phyloP scores from a whole-genome alignment of 2,797 vertebrate species.

The Gambelia wislizenii region DNA sequence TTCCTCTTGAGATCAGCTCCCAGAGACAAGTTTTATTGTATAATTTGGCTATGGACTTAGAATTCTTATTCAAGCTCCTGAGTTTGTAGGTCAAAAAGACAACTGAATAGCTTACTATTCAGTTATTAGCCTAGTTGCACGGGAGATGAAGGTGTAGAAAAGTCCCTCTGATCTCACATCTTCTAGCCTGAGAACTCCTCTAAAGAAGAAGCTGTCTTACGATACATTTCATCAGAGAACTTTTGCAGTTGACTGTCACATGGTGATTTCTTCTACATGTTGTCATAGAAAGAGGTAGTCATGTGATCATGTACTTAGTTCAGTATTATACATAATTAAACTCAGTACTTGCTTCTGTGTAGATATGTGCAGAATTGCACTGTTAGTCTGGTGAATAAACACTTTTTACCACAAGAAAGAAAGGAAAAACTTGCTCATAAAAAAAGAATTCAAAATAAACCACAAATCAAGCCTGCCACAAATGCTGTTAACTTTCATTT shows the following conservation, averaged over 20 bases:
- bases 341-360: neutral
- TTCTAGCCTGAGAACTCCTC: neutral
- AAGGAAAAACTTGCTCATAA: neutral
- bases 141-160: neutral
- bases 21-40: no score
- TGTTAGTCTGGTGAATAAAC: neutral
- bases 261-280: neutral
- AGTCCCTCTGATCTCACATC: neutral
- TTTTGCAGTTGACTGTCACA: neutral
- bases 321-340: neutral
- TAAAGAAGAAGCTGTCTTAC: neutral
- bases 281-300: neutral
- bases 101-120: neutral
- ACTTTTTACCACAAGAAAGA: neutral
- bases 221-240: neutral
- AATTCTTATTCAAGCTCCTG: neutral
- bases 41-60: neutral
- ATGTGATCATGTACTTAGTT: neutral
- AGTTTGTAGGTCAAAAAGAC: neutral
- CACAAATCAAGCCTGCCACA: rapidly evolving
- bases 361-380: neutral
- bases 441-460: neutral
- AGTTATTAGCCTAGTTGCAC: neutral
- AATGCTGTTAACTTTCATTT: conserved; percentile 15
- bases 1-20: no score